Evolutionary conservation across 2,888 invertebrate genomes (phyloP).

Genomic region (Lathronympha strigana): DNA sequence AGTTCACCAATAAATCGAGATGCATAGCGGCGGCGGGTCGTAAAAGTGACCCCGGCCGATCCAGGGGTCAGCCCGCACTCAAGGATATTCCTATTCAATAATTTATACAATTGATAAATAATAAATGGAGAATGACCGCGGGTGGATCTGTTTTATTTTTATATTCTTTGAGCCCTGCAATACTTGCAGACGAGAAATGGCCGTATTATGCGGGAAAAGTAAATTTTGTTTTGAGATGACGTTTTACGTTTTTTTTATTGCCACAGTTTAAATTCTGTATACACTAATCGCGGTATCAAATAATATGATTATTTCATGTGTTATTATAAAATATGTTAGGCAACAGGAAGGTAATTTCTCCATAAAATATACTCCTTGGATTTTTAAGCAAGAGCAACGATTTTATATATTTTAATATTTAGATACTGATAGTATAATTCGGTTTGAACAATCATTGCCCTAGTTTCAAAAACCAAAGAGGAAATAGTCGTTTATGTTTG

Average conservation of each 20-base stretch:
- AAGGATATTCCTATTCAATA: conserved; percentile 70
- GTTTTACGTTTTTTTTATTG: neutral
- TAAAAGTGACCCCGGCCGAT: conserved; percentile 68
- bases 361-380: too few species aligned
- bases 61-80: conserved; percentile 58
- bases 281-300: neutral
- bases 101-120: conserved; percentile 84
- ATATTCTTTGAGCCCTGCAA: conserved; percentile 48
- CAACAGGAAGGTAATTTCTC: too few species aligned
- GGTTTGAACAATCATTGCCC: too few species aligned
- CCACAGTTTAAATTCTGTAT: too few species aligned
- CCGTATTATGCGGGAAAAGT: conserved; percentile 25
- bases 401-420: too few species aligned
- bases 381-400: too few species aligned
- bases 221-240: conserved; percentile 15
- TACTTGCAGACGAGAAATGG: conserved; percentile 31
- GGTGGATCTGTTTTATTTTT: conserved; percentile 61
- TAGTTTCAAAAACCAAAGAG: too few species aligned
- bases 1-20: conserved; percentile 56
- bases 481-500: too few species aligned
- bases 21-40: conserved; percentile 53
- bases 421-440: too few species aligned
- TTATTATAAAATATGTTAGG: too few species aligned
- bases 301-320: neutral
- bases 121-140: conserved; percentile 63